Percentiles rank a stretch among this genome's conserved stretches.
phyloP scores from a whole-genome alignment of 2,888 invertebrate genomes.

The Pycnomerus fuliginosus region DNA sequence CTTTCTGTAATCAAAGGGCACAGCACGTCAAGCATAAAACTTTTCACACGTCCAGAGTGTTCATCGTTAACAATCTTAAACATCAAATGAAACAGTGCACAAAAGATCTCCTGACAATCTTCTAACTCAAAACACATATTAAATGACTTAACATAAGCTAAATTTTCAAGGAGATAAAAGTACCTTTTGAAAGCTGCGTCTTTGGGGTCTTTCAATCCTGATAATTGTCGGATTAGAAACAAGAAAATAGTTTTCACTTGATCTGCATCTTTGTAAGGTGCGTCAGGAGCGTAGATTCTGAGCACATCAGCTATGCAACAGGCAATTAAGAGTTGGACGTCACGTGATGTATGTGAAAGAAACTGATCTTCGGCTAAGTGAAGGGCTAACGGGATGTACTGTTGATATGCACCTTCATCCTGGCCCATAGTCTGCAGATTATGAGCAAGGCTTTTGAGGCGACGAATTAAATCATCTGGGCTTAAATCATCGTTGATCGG shows the following conservation, averaged over 20 bases:
- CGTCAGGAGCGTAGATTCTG: conserved; percentile 95
- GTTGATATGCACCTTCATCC: conserved; percentile 91
- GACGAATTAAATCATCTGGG: conserved; percentile 91
- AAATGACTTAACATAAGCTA: conserved; percentile 97
- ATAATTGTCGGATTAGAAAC: conserved; percentile 90
- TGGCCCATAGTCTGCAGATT: conserved; percentile 96
- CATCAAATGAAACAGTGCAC: conserved; percentile 88
- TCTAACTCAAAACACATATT: conserved; percentile 98
- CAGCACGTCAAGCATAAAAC: conserved; percentile 94
- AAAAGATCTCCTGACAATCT: conserved; percentile 96
- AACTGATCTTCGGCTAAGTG: conserved; percentile 93
- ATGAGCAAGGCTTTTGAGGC: conserved; percentile 91
- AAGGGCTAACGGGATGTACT: conserved; percentile 87
- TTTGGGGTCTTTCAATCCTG: conserved; percentile 92
- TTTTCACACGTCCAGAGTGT: conserved; percentile 93
- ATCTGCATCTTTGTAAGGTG: conserved; percentile 94
- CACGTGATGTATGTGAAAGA: conserved; percentile 83
- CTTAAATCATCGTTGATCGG: conserved; percentile 93
- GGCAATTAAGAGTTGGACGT: conserved; percentile 92
- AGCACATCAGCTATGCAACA: conserved; percentile 98
- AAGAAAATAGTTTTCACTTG: conserved; percentile 91
- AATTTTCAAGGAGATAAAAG: conserved; percentile 94
- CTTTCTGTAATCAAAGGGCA: conserved; percentile 94
- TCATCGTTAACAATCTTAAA: conserved; percentile 96
- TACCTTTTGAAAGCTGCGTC: conserved; percentile 97